These are phyloP conservation scores for Polymixis lichenea DNA, from an alignment of 2,888 invertebrate species.

Conservation along the genomic window DNA sequence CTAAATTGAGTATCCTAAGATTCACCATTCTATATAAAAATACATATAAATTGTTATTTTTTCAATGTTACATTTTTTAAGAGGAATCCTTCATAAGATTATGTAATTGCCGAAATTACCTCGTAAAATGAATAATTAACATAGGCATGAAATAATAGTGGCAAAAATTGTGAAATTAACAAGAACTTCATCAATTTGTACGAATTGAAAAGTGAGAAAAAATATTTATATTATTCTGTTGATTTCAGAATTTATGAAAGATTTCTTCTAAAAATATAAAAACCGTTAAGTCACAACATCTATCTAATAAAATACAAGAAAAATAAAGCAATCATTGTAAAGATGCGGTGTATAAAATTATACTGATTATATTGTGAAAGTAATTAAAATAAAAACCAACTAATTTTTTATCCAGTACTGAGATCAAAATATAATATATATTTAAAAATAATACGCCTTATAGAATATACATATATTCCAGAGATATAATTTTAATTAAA, in stretches of 20 bases:
- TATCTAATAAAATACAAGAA: conserved; percentile 57
- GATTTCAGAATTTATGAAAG: conserved; percentile 1
- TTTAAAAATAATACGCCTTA: conserved; percentile 1
- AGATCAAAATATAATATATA: conserved; percentile 52
- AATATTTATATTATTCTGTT: neutral
- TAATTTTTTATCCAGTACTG: conserved; percentile 1
- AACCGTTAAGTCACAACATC: conserved; percentile 33
- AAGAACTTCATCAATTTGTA: neutral
- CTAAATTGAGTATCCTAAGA: conserved; percentile 72
- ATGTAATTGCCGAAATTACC: neutral
- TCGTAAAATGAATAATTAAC: neutral
- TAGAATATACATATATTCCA: neutral
- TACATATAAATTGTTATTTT: conserved; percentile 42
- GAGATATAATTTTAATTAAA: neutral
- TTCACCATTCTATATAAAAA: conserved; percentile 58
- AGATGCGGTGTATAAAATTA: conserved; percentile 74
- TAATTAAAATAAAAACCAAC: conserved; percentile 40
- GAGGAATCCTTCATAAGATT: conserved; percentile 38
- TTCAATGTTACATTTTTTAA: neutral
- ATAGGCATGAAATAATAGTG: too few relatives aligned
- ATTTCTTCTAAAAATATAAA: conserved; percentile 42
- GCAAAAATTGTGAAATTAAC: neutral
- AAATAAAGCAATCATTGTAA: conserved; percentile 79
- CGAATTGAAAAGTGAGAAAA: neutral
- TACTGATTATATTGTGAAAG: conserved; percentile 67